phyloP scores from a whole-genome alignment of 2,888 invertebrate genomes.

The Ophioninae sp. region DNA sequence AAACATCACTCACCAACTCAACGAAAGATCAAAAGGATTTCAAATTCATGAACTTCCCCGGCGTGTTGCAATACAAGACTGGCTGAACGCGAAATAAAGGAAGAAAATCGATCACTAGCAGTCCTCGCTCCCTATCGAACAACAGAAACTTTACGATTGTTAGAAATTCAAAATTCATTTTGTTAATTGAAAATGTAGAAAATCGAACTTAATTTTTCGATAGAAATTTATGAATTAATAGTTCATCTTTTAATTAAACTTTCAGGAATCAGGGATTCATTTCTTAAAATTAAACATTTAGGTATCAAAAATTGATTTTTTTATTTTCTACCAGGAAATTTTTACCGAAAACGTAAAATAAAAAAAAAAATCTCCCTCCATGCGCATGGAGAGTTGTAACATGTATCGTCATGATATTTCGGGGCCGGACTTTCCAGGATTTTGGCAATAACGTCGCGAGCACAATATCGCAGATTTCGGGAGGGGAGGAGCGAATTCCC shows the following conservation, averaged over 20 bases:
- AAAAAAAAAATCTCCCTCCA: background rate
- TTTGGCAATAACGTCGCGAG: conserved; percentile 23
- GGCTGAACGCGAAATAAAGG: background rate
- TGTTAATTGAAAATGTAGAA: too few species aligned
- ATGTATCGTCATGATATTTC: conserved; percentile 1
- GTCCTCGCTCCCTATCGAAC: background rate
- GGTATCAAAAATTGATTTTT: too few species aligned
- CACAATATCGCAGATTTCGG: conserved; percentile 21
- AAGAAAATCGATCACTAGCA: background rate
- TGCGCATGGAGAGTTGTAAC: background rate
- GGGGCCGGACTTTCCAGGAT: conserved; percentile 4
- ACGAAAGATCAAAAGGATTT: background rate
- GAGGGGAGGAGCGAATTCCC: conserved; percentile 17
- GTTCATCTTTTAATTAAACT: too few species aligned
- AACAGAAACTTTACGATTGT: background rate
- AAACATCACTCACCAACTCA: background rate
- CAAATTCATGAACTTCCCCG: background rate
- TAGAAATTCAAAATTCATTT: background rate
- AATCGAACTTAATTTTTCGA: too few species aligned
- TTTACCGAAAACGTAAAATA: background rate
- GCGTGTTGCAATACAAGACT: background rate
- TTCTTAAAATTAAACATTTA: too few species aligned
- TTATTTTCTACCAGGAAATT: background rate
- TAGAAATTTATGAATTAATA: too few species aligned
- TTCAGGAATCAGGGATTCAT: too few species aligned